Base-by-base conservation (phyloP, 2,888 invertebrate species). In the Athalia cordata region DNA sequence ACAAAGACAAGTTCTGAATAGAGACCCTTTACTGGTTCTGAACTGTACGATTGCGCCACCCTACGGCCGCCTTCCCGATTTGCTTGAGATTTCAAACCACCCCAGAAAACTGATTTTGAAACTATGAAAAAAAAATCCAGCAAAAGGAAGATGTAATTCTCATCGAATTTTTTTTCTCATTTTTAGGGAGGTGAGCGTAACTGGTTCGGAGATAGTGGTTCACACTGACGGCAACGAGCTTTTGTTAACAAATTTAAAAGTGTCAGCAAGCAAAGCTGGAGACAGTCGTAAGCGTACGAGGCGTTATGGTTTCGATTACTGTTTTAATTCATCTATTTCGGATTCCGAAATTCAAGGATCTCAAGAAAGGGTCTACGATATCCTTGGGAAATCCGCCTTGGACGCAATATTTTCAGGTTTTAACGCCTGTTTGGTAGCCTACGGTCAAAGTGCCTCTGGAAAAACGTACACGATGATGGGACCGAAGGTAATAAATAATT, bases 381-480 rank as follows among this genome's bases (percentile, higher is more conserved):
- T 92, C 52, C 91, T 96, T 79, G 95, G 95, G 4, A 91, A 91
- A 45, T 92, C 94, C 70, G 93, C 95, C 45, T 90, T 95, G 70
- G 91, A 92, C 47, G 93, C 93, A 50, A 90, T 95, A 8, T 91
- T 92, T 78, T 91, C 91, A 3, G 94, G 95, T 0, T 92, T 92
- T 81, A 94, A 95, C 81, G 93, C 94, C 0, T 95, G 95, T 86
- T 93, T 95, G 59, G 91, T 95, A 86, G 94, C 95, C 0, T 95
- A 95, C 85, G 95, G 95, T 0, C 95, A 95, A 89, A 95, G 95
- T 83, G 93, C 95, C 0, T 94, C 95, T 0, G 95, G 95, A 45
- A 95, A 95, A 89, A 95, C 95, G 0, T 94, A 95, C 86, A 95
- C 95, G 7, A 95, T 95, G 95, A 94, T 95, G 93, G 95, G 95